Percentiles rank a stretch among this genome's conserved stretches.
Evolutionary conservation across 2,888 invertebrate species (phyloP).

Genomic region (Piscicola geometra): DNA sequence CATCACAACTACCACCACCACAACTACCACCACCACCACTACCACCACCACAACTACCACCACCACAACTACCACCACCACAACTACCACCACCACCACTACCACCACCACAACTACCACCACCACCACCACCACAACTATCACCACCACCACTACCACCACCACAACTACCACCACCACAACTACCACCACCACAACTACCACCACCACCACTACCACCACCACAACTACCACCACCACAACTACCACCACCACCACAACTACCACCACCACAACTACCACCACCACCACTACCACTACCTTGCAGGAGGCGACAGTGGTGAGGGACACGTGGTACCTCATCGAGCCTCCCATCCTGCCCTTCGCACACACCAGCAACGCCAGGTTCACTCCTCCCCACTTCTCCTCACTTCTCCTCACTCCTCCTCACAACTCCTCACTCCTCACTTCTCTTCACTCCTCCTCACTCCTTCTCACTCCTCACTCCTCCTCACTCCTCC

Average conservation of each 20-base stretch:
- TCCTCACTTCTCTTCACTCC: not conserved
- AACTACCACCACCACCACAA: not conserved
- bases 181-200: too few species aligned
- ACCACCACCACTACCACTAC: not conserved
- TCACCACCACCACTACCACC: not conserved
- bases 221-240: too few species aligned
- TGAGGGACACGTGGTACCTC: constrained; percentile 63
- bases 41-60: too few species aligned
- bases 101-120: too few species aligned
- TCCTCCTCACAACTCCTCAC: not conserved
- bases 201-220: not conserved
- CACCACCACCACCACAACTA: too few species aligned
- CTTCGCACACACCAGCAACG: constrained; percentile 78
- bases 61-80: too few species aligned
- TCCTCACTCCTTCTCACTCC: not conserved
- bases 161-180: too few species aligned
- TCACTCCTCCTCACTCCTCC: not conserved
- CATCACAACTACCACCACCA: too few species aligned
- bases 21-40: not conserved
- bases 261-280: not conserved
- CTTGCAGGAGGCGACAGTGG: constrained; percentile 49
- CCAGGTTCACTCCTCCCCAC: constrained; percentile 50
- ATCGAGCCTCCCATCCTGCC: constrained; percentile 76
- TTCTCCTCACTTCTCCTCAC: constrained; percentile 7
- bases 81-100: not conserved